These are phyloP conservation scores for Saimiri boliviensis DNA, from an alignment of 2,113 vertebrate species.

Conservation along the genomic window DNA sequence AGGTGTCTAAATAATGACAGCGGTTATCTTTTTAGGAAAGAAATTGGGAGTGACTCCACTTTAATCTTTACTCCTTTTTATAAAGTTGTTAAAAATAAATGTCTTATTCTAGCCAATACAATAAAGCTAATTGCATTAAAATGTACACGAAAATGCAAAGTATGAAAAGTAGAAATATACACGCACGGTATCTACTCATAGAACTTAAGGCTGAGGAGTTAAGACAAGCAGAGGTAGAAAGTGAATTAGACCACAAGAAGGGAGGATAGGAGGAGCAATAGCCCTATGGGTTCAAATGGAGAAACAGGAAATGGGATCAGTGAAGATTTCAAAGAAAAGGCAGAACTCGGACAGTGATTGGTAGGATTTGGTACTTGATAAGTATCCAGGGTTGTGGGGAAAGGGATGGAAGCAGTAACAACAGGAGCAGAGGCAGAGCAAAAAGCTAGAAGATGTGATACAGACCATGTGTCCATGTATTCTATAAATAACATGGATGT, in stretches of 20 bases:
- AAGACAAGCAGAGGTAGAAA: not conserved
- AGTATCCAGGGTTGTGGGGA: not conserved
- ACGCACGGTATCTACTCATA: not conserved
- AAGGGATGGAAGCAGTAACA: not conserved
- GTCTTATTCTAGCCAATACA: not conserved
- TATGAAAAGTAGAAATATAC: not conserved
- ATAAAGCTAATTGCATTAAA: conserved; percentile 24
- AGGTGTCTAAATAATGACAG: not conserved
- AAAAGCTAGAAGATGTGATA: not conserved
- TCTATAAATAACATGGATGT: not conserved
- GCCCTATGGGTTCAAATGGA: not conserved
- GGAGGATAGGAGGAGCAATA: not conserved
- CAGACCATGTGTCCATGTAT: not conserved
- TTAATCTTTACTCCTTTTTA: not conserved
- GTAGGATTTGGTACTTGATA: not conserved
- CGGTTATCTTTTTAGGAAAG: not conserved
- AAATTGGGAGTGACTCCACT: not conserved
- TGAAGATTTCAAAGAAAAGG: not conserved
- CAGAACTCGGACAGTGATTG: not conserved
- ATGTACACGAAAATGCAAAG: not conserved
- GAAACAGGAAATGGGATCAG: not conserved
- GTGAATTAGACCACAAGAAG: not conserved
- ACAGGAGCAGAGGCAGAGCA: not conserved
- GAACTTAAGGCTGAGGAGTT: not conserved
- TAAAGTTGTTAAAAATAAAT: not conserved